A percentile compares a stretch with the other conserved stretches of the same genome.
Evolutionary conservation across 2,797 vertebrate genomes (phyloP).

Genomic region (Anolis apletophallus): DNA sequence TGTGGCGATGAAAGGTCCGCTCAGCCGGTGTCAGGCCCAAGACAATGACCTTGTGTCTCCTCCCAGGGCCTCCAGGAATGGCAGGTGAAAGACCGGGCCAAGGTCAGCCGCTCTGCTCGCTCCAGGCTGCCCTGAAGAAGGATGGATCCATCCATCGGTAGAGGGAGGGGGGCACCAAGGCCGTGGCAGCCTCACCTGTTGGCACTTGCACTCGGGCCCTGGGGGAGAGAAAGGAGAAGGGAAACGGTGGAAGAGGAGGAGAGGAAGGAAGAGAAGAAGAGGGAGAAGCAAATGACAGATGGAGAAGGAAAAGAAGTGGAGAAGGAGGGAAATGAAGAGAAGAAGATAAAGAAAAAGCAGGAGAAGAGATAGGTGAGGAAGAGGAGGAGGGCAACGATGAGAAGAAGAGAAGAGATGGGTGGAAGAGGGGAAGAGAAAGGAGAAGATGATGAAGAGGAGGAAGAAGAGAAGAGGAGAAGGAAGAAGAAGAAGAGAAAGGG

Average conservation of each 20-base stretch:
- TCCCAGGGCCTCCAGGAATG: constrained; percentile 46
- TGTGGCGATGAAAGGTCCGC: constrained; percentile 64
- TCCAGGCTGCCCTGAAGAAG: too few species aligned
- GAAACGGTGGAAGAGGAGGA: too few species aligned
- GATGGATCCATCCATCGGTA: not conserved
- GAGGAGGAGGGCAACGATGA: not conserved
- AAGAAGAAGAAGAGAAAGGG: too few species aligned
- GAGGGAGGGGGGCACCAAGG: not conserved
- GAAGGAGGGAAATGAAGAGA: too few species aligned
- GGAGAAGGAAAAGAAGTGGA: not conserved
- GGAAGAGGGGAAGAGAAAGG: too few species aligned
- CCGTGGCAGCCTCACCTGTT: not conserved
- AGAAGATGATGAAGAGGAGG: too few species aligned
- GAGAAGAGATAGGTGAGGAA: too few species aligned
- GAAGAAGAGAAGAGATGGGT: too few species aligned
- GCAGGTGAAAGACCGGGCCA: constrained; percentile 69
- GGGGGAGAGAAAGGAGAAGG: too few species aligned
- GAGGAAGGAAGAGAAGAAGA: not conserved
- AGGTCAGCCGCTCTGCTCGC: constrained; percentile 59
- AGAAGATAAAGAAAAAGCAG: too few species aligned
- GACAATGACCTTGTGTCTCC: constrained; percentile 68
- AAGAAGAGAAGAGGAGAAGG: too few species aligned
- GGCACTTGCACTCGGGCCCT: not conserved
- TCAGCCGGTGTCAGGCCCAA: constrained; percentile 51
- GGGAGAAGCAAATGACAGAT: not conserved